These are phyloP conservation scores for Tauraco erythrolophus DNA, from an alignment of 2,113 vertebrate species.

Conservation along the genomic window DNA sequence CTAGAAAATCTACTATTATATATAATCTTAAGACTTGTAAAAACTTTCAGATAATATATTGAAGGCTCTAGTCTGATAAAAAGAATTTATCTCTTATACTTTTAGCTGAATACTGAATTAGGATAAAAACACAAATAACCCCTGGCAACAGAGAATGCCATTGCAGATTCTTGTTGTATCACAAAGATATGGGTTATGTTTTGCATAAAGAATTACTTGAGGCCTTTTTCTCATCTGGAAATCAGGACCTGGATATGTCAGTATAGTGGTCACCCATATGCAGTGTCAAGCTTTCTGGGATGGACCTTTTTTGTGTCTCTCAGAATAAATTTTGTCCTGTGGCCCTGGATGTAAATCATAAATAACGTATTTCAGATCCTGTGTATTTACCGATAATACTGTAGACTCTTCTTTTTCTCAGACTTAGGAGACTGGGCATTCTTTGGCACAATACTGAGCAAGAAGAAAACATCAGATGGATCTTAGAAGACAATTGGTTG, in stretches of 20 bases:
- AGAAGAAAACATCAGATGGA: neutral
- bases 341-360: neutral
- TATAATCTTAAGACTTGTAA: neutral
- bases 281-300: neutral
- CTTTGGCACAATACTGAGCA: neutral
- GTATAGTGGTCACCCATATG: neutral
- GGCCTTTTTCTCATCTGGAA: constrained; percentile 28
- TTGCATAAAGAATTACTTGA: neutral
- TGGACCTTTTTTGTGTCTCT: neutral
- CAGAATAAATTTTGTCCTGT: neutral
- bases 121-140: constrained; percentile 38
- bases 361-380: neutral
- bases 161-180: neutral
- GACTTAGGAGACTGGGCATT: neutral
- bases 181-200: neutral
- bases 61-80: neutral
- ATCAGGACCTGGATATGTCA: neutral
- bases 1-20: neutral
- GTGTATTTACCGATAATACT: neutral
- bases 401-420: neutral
- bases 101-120: constrained; percentile 28
- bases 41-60: neutral
- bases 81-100: constrained; percentile 18
- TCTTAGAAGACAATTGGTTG: neutral
- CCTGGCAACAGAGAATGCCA: neutral